These are phyloP conservation scores for Gobiocypris rarus DNA, from an alignment of 2,113 vertebrate genomes.

Conservation along the genomic window DNA sequence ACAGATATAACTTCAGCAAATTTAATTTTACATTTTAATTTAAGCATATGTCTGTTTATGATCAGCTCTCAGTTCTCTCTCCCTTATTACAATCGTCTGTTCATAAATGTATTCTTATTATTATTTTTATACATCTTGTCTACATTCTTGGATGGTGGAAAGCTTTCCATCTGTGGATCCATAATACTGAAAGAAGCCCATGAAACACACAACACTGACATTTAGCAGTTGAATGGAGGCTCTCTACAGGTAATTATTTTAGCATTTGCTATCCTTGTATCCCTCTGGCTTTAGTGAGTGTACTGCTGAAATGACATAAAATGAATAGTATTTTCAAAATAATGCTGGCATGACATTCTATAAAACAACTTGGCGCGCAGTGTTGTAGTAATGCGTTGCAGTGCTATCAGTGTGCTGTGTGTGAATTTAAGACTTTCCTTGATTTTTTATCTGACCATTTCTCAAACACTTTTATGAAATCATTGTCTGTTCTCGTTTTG, in stretches of 20 bases:
- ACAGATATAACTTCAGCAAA: too few species aligned
- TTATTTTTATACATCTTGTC: slow-evolving; percentile 15
- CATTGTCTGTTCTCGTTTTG: neutral
- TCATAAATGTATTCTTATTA: neutral
- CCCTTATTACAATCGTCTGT: neutral
- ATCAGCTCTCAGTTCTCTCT: slow-evolving; percentile 56
- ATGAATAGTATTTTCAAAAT: slow-evolving; percentile 21
- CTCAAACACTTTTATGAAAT: neutral
- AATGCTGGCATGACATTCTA: neutral
- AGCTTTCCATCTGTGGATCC: neutral
- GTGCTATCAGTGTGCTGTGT: neutral
- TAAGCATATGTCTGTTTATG: slow-evolving; percentile 51
- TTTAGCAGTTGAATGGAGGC: slow-evolving; percentile 37
- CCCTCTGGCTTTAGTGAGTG: slow-evolving; percentile 1
- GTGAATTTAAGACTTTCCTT: neutral
- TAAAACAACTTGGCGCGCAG: neutral
- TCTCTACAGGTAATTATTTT: slow-evolving; percentile 38
- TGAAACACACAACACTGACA: slow-evolving; percentile 26
- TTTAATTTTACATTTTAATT: neutral
- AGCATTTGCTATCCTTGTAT: slow-evolving; percentile 34
- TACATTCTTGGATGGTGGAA: neutral
- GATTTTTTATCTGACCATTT: neutral
- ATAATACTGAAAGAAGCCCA: neutral
- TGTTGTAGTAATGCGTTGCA: neutral
- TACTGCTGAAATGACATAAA: slow-evolving; percentile 14